phyloP scores from a whole-genome alignment of 2,797 vertebrate species.

The Loris lydekkerianus region DNA sequence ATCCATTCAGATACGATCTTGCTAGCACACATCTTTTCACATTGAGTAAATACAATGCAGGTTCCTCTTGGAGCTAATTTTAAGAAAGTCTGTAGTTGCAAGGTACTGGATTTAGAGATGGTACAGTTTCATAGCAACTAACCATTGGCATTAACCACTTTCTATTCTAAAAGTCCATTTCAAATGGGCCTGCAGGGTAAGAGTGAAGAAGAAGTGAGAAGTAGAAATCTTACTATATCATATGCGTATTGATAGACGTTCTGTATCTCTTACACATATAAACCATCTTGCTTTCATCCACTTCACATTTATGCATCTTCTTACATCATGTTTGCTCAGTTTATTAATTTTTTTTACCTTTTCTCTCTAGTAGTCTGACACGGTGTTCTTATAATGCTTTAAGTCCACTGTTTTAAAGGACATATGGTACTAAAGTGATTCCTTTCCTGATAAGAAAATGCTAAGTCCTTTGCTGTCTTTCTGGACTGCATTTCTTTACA shows the following conservation, averaged over 20 bases:
- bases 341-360: neutral
- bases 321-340: neutral
- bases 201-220: neutral
- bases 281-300: neutral
- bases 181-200: neutral
- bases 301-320: neutral
- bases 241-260: neutral
- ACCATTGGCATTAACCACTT: neutral
- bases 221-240: neutral
- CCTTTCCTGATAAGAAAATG: neutral
- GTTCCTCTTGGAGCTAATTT: neutral
- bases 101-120: neutral
- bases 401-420: constrained; percentile 29
- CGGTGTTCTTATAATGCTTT: neutral
- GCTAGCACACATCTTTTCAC: neutral
- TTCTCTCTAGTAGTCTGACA: neutral
- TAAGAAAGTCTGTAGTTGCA: neutral
- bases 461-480: neutral
- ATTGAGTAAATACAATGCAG: neutral
- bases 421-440: neutral
- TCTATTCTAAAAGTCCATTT: neutral
- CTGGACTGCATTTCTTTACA: neutral
- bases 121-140: neutral
- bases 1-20: neutral
- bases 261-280: neutral